These are phyloP conservation scores for Centropristis striata DNA, from an alignment of 2,113 vertebrate species.

Conservation along the genomic window DNA sequence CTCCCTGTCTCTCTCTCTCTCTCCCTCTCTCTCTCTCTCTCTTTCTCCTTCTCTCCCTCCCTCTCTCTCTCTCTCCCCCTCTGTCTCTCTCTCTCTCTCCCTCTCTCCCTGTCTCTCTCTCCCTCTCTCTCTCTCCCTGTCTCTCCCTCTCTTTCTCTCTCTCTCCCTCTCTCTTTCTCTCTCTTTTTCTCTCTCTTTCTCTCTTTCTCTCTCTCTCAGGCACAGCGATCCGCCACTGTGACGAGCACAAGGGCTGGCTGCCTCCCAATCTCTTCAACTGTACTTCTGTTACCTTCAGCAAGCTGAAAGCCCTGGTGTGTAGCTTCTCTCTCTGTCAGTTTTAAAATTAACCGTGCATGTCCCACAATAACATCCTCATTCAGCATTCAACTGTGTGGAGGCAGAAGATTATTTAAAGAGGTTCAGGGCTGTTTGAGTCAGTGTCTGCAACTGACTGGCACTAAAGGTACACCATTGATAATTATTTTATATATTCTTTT, in stretches of 20 bases:
- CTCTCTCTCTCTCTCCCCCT: background rate
- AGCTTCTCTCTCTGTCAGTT: background rate
- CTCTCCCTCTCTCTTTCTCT: background rate
- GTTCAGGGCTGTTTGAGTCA: too few relatives aligned
- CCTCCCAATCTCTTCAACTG: conserved; percentile 96
- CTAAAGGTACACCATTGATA: too few relatives aligned
- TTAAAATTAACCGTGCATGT: background rate
- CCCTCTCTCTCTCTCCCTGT: background rate
- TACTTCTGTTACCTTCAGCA: conserved; percentile 90
- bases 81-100: conserved; percentile 3
- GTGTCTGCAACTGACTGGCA: too few relatives aligned
- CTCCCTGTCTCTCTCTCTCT: background rate
- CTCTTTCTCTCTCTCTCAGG: conserved; percentile 78
- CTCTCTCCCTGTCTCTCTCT: background rate
- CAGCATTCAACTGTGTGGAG: background rate
- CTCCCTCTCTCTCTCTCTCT: conserved; percentile 12
- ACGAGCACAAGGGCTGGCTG: conserved; percentile 96
- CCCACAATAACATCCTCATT: conserved; percentile 1
- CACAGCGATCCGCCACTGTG: conserved; percentile 94
- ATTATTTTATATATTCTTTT: too few relatives aligned
- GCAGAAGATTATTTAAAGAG: background rate
- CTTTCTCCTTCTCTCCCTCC: background rate
- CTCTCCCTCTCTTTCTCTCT: background rate
- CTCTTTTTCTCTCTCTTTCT: background rate
- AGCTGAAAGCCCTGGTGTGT: conserved; percentile 91